These are phyloP conservation scores for Dasysyrphus tricinctus DNA, from an alignment of 2,888 invertebrate species.

Conservation along the genomic window DNA sequence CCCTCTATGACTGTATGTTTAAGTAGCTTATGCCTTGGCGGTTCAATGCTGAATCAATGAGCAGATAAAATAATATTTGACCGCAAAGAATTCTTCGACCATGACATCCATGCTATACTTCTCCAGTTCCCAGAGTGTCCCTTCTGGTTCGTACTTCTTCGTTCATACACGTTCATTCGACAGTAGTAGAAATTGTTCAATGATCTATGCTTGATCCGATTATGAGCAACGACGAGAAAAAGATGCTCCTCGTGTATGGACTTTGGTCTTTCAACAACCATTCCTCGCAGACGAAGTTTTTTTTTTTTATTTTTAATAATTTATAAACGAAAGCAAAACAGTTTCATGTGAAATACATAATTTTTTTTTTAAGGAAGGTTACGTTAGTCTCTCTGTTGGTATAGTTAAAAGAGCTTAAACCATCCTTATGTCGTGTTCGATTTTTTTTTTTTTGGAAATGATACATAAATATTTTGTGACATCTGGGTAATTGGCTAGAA, in stretches of 20 bases:
- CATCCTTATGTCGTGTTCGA: constrained; percentile 31
- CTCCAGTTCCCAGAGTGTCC: constrained; percentile 3
- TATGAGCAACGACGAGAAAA: constrained; percentile 53
- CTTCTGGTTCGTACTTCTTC: constrained; percentile 29
- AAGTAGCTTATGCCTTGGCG: no score
- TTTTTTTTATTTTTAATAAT: constrained; percentile 53
- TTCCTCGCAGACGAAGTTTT: constrained; percentile 32
- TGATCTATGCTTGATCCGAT: constrained; percentile 72
- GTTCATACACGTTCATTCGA: constrained; percentile 17
- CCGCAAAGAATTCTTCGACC: neutral
- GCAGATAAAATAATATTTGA: neutral
- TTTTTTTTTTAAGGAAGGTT: constrained; percentile 12
- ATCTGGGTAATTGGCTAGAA: constrained; percentile 51
- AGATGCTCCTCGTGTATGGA: constrained; percentile 52
- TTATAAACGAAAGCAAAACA: constrained; percentile 50
- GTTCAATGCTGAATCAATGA: no score
- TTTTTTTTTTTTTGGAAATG: constrained; percentile 13
- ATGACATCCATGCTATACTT: neutral
- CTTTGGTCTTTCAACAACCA: constrained; percentile 25
- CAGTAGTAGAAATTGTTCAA: constrained; percentile 61
- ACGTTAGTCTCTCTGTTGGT: neutral
- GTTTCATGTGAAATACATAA: constrained; percentile 33
- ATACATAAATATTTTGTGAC: constrained; percentile 62
- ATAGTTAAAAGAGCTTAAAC: constrained; percentile 37
- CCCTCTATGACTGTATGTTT: no score